phyloP scores from a whole-genome alignment of 2,113 vertebrate species.

The Calonectris borealis region DNA sequence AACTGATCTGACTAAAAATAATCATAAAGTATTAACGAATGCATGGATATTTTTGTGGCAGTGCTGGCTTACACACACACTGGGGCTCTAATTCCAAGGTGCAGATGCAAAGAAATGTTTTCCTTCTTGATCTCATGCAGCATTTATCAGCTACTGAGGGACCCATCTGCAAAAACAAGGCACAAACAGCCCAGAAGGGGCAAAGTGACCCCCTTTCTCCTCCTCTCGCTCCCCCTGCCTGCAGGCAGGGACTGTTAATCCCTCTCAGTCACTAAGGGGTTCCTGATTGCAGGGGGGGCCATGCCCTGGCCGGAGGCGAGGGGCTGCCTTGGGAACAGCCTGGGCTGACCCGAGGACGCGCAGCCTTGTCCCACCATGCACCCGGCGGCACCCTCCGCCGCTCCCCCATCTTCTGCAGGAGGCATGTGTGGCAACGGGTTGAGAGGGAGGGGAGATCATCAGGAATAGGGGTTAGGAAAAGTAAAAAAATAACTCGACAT shows the following conservation, averaged over 20 bases:
- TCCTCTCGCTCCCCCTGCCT: rapidly evolving
- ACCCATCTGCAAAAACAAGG: neutral
- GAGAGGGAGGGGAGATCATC: neutral
- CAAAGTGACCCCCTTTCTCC: neutral
- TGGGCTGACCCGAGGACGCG: neutral
- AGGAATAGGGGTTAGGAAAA: neutral
- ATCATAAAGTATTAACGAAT: neutral
- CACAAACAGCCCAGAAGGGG: neutral
- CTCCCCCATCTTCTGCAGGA: neutral
- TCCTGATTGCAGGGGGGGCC: neutral
- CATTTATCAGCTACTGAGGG: neutral
- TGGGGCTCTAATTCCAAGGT: neutral
- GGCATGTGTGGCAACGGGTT: neutral
- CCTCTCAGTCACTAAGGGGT: neutral
- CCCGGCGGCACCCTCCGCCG: neutral
- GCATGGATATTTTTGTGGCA: neutral
- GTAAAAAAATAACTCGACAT: neutral
- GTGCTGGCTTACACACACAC: neutral
- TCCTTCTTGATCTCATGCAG: neutral
- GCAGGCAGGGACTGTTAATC: neutral
- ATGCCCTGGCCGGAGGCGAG: neutral
- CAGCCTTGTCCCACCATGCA: neutral
- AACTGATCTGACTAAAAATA: neutral
- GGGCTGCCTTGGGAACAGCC: rapidly evolving
- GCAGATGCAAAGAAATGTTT: neutral